These are phyloP conservation scores for Scolopax bukidnonensis DNA, from an alignment of 2,797 vertebrate genomes.

Conservation along the genomic window DNA sequence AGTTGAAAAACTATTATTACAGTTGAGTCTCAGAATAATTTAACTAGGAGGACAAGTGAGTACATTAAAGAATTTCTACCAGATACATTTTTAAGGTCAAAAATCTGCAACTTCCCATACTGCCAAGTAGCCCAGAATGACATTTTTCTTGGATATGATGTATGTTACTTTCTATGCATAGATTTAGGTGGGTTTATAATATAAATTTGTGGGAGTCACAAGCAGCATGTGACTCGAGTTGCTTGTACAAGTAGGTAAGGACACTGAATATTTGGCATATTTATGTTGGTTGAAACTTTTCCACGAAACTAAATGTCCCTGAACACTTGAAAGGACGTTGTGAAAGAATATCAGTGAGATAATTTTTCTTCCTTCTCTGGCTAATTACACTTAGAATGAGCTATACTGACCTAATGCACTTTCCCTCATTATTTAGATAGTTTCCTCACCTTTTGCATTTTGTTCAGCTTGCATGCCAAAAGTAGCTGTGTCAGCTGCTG, in stretches of 20 bases:
- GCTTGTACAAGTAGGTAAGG: conserved; percentile 6
- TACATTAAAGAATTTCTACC: neutral
- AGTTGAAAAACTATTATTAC: neutral
- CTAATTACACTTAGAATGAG: conserved; percentile 57
- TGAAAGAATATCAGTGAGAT: neutral
- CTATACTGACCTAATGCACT: conserved; percentile 44
- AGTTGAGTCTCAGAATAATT: neutral
- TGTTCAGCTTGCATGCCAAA: neutral
- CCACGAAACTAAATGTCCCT: neutral
- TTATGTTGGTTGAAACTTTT: neutral
- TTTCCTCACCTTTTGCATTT: neutral
- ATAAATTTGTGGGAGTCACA: neutral
- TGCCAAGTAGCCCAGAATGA: neutral
- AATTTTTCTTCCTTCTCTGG: conserved; percentile 18
- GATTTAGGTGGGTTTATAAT: conserved; percentile 16
- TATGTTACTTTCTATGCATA: conserved; percentile 21
- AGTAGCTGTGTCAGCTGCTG: neutral
- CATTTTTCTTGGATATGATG: neutral
- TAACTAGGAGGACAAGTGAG: neutral
- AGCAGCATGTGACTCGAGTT: conserved; percentile 13
- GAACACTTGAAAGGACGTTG: neutral
- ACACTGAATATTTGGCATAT: conserved; percentile 12
- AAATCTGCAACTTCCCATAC: neutral
- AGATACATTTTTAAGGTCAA: neutral
- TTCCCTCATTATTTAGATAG: conserved; percentile 44